Evolutionary conservation across 2,888 invertebrate genomes (phyloP), one percentile per base, ranked within the genome.

Genomic region (Mesoligia furuncula): DNA sequence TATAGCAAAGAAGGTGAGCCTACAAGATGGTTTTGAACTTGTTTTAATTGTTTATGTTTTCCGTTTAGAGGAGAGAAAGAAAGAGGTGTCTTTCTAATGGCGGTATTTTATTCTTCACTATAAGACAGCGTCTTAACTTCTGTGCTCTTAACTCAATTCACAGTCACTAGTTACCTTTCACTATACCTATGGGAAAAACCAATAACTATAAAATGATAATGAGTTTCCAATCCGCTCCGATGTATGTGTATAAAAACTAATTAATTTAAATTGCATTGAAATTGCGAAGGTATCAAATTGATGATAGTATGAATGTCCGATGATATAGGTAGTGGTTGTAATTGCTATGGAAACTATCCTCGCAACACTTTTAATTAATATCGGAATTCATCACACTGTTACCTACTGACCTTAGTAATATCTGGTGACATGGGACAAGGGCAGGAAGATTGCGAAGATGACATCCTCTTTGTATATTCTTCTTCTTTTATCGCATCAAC

Each of bases 241-340:
- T 27, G 61, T 27, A 73, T 39, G 31, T 54, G 39, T 48, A 73
- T 54, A 42, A n/a, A 54, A 67, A 79, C 31, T n/a, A 68, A 80
- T 80, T 79, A 80, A 80, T 62, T 62, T 48, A 48, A 57, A 73
- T 80, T 61, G 24, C 54, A 64, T 36, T 79, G 45, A 39, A 70
- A 79, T 70, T 31, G 64, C 65, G 45, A 64, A 57, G 27, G 39
- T 36, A 64, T 78, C 42, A 42, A 42, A 9, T 11, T 31, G 7
- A 64, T 70, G n/a, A 54, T n/a, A 24, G 45, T 15, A 36, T 36
- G 17, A 67, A 67, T 39, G 20, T 0, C n/a, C 68, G 42, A 9
- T 42, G 9, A 42, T 77, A n/a, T 5, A n/a, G 5, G 45, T 20
- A 42, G 3, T 51, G 20, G 15, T n/a, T 31, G 79, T 79, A 31